phyloP scores from a whole-genome alignment of 2,797 vertebrate species.

The Sebastes jordani region DNA sequence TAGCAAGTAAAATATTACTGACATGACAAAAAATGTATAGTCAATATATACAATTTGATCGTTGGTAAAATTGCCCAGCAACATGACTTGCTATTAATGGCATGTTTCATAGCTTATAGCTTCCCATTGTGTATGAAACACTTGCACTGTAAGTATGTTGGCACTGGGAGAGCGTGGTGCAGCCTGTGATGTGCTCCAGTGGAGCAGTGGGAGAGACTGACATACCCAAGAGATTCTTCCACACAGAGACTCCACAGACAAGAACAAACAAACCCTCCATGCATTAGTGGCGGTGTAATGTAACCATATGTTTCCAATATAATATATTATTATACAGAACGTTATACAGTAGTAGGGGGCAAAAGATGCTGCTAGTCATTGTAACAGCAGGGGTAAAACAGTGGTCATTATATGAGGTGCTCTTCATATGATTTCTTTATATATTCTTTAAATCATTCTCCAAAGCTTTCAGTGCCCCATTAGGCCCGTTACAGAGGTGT shows the following conservation, averaged over 20 bases:
- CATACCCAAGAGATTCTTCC: constrained; percentile 28
- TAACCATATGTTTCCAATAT: constrained; percentile 1
- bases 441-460: constrained; percentile 27
- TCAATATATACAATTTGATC: not conserved
- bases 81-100: not conserved
- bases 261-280: constrained; percentile 28
- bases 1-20: too few species aligned
- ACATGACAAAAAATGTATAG: too few species aligned
- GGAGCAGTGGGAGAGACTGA: constrained; percentile 20
- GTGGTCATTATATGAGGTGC: not conserved
- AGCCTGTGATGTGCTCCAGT: constrained; percentile 34
- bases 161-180: not conserved
- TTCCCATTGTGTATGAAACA: not conserved
- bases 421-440: not conserved
- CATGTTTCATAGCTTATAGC: not conserved
- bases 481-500: constrained; percentile 39
- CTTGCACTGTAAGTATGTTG: constrained; percentile 2
- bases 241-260: constrained; percentile 6
- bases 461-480: constrained; percentile 41
- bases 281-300: constrained; percentile 20
- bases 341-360: not conserved
- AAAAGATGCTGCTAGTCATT: not conserved
- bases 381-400: constrained; percentile 5
- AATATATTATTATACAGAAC: not conserved
- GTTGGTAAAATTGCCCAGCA: not conserved